phyloP scores from a whole-genome alignment of 1,140 invertebrate species.

The Drosophila pallidifrons region DNA sequence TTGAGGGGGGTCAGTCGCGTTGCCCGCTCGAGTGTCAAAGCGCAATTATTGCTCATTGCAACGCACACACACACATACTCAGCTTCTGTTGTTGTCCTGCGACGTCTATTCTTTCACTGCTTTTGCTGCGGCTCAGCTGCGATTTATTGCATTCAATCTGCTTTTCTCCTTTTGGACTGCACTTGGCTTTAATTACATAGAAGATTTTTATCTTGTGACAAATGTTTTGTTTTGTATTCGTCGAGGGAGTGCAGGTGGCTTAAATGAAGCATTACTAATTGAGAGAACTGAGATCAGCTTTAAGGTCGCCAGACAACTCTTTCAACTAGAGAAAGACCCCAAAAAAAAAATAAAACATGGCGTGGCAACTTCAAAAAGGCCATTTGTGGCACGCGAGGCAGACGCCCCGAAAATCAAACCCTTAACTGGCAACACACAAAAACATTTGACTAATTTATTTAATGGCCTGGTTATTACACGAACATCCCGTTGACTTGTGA shows the following conservation, averaged over 20 bases:
- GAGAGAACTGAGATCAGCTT: conserved; percentile 1
- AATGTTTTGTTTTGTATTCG: conserved; percentile 28
- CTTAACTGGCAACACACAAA: conserved; percentile 48
- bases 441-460: conserved; percentile 67
- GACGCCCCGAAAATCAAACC: not conserved
- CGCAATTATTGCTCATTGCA: conserved; percentile 72
- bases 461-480: conserved; percentile 66
- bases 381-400: conserved; percentile 21
- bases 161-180: conserved; percentile 10
- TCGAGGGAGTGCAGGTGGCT: not conserved
- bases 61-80: conserved; percentile 1
- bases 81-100: conserved; percentile 10
- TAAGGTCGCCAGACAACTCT: not conserved
- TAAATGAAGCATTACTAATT: not conserved
- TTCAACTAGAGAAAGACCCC: too few species aligned
- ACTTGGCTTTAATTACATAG: conserved; percentile 41
- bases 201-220: conserved; percentile 24
- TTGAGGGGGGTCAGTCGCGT: conserved; percentile 13
- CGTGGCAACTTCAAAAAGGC: conserved; percentile 7
- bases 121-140: conserved; percentile 41
- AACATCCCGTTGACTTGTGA: conserved; percentile 37
- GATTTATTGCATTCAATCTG: conserved; percentile 70
- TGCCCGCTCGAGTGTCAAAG: conserved; percentile 59
- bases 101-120: not conserved
- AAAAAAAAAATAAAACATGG: too few species aligned